Base-by-base conservation (phyloP, 2,113 vertebrate genomes). In the Litocranius walleri region DNA sequence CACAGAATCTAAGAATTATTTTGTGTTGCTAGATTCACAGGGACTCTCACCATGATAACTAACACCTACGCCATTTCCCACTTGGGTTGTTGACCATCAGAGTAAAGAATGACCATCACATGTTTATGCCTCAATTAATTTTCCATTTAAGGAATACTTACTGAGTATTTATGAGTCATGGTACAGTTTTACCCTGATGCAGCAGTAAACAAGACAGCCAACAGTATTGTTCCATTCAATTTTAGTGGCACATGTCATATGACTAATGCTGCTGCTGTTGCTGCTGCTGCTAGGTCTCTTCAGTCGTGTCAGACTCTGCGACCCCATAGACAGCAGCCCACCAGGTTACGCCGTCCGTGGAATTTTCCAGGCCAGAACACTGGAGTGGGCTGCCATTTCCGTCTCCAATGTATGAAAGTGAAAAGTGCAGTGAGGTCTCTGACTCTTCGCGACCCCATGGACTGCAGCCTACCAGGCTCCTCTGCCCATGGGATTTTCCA, bases 281-380 rank as follows among this genome's bases (percentile, higher is more conserved):
- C 48, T 54, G 56, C 61, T 30, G 61, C 29, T 33, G 13, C 61
- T 30, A 15, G 12, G 29, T 30, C 5, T 1, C 29, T 30, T 62
- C 29, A 62, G 13, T 30, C 0, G 1, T 62, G 61, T 30, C 29
- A 1, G 14, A 62, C 61, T 3, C 61, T 62, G 61, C 0, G 3
- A 30, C 61, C 13, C 29, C 61, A 30, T 3, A 62, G 61, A 62
- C 0, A 3, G 29, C 61, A 62, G 29, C 61, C 13, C 61, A 30
- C 13, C 6, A 62, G 29, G 13, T 15, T 62, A 30, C 0, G 0
- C 61, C 3, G 0, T 62, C 61, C 61, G 29, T 30, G 29, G 61
- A 5, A 62, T 62, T 62, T 13, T 62, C 29, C 29, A 30, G 61
- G 29, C 13, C 1, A 62, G 61, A 62, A 62, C 61, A 15, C 29